Percentiles rank a stretch among this genome's conserved stretches.
Evolutionary conservation across 92 coral and sea anemone species (phyloP).

Genomic region (Muricea muricata): DNA sequence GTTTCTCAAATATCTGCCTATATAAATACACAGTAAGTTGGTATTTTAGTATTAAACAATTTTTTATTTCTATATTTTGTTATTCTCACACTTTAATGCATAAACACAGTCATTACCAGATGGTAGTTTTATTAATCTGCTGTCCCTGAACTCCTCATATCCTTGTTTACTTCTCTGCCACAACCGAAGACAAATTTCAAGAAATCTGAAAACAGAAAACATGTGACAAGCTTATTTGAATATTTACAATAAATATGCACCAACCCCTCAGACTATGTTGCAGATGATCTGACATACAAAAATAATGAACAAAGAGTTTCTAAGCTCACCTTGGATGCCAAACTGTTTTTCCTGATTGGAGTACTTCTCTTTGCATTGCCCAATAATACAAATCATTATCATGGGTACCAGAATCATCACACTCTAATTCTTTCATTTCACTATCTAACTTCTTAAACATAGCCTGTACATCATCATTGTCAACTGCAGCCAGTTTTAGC

Average conservation of each 20-base stretch:
- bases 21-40: too few relatives aligned
- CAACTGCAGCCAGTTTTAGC: neutral
- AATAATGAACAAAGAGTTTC: too few relatives aligned
- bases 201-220: too few relatives aligned
- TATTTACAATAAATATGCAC: too few relatives aligned
- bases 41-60: too few relatives aligned
- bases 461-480: neutral
- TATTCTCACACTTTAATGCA: too few relatives aligned
- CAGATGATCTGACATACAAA: too few relatives aligned
- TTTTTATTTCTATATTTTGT: too few relatives aligned
- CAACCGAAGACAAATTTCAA: slow-evolving; percentile 55
- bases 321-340: slow-evolving; percentile 40
- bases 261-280: too few relatives aligned
- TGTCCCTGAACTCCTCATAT: slow-evolving; percentile 58
- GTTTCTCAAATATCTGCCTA: slow-evolving; percentile 48
- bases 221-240: too few relatives aligned
- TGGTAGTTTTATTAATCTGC: slow-evolving; percentile 49
- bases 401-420: neutral
- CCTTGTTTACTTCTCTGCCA: slow-evolving; percentile 71
- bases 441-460: slow-evolving; percentile 23
- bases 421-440: neutral
- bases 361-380: slow-evolving; percentile 23
- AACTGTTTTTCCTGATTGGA: neutral
- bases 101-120: too few relatives aligned
- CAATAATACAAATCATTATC: neutral